Conservation (phyloP, 2,113 vertebrate genomes). For the Myxocyprinus asiaticus region DNA sequence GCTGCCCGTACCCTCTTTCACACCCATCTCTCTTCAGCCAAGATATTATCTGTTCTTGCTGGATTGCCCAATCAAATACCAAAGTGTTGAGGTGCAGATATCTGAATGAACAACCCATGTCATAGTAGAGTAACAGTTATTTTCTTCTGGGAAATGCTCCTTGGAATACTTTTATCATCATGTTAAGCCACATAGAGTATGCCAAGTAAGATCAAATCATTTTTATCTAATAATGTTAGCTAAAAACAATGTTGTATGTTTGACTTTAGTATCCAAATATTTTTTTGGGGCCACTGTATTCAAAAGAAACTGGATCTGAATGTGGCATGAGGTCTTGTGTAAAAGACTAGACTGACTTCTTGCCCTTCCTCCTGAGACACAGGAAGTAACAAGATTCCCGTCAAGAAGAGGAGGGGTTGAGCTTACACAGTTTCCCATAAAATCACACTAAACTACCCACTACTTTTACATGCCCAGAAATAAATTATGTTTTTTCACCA, state of each 20-base stretch:
- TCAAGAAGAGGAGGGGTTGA: conserved; percentile 69
- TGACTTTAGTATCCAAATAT: too few relatives aligned
- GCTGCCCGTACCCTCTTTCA: not conserved
- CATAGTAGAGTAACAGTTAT: not conserved
- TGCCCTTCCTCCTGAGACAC: conserved; percentile 71
- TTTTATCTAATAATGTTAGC: too few relatives aligned
- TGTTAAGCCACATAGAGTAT: not conserved
- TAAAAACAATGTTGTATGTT: too few relatives aligned
- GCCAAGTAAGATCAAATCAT: too few relatives aligned
- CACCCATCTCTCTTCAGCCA: not conserved
- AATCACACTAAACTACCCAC: not conserved
- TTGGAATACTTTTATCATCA: too few relatives aligned
- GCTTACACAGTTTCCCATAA: conserved; percentile 5
- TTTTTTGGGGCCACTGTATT: too few relatives aligned
- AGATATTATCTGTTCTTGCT: not conserved
- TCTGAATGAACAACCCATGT: not conserved
- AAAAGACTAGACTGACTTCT: conserved; percentile 55
- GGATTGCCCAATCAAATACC: not conserved
- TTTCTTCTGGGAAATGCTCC: not conserved
- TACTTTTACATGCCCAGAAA: not conserved
- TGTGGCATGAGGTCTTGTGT: too few relatives aligned
- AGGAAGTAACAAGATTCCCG: conserved; percentile 71
- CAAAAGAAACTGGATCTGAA: too few relatives aligned
- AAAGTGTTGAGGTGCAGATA: conserved; percentile 3
- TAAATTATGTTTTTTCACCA: not conserved